Conservation (phyloP, 2,888 invertebrate genomes). For the Platycheirus albimanus region DNA sequence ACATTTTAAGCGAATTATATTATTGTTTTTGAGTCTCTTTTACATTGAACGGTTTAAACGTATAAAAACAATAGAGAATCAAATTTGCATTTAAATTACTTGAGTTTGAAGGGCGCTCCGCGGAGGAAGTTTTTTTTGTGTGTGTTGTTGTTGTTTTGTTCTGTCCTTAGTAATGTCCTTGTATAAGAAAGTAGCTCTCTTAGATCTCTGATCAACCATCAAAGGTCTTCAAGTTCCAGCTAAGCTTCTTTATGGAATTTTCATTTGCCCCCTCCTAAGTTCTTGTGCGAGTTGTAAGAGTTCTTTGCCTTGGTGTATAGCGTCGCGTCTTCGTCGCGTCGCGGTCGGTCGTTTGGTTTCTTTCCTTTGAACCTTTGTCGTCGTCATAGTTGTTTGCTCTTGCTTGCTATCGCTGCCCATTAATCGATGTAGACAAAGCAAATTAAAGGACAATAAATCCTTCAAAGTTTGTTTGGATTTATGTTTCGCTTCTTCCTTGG, state of each 20-base stretch:
- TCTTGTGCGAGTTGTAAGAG: too few species aligned
- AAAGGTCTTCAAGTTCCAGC: constrained; percentile 50
- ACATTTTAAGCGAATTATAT: constrained; percentile 35
- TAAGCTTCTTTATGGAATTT: background rate
- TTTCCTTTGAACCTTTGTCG: constrained; percentile 43
- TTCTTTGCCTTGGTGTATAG: too few species aligned
- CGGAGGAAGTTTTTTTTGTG: background rate
- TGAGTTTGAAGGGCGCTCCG: constrained; percentile 63
- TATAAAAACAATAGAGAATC: constrained; percentile 60
- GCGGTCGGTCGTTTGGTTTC: constrained; percentile 16
- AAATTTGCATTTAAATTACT: constrained; percentile 73
- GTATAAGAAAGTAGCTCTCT: constrained; percentile 52
- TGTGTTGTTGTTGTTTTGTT: background rate
- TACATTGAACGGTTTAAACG: constrained; percentile 31
- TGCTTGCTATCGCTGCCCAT: constrained; percentile 65
- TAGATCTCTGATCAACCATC: constrained; percentile 65
- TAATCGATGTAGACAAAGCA: constrained; percentile 74
- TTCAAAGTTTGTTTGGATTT: constrained; percentile 71
- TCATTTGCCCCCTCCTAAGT: background rate
- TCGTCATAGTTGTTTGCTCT: constrained; percentile 37
- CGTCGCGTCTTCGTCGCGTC: background rate
- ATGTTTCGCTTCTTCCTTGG: constrained; percentile 34
- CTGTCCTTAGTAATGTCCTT: constrained; percentile 35
- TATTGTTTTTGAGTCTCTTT: constrained; percentile 44
- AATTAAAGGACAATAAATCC: constrained; percentile 74